Evolutionary conservation across 2,113 vertebrate species (phyloP).

Genomic region (Ciconia maguari): DNA sequence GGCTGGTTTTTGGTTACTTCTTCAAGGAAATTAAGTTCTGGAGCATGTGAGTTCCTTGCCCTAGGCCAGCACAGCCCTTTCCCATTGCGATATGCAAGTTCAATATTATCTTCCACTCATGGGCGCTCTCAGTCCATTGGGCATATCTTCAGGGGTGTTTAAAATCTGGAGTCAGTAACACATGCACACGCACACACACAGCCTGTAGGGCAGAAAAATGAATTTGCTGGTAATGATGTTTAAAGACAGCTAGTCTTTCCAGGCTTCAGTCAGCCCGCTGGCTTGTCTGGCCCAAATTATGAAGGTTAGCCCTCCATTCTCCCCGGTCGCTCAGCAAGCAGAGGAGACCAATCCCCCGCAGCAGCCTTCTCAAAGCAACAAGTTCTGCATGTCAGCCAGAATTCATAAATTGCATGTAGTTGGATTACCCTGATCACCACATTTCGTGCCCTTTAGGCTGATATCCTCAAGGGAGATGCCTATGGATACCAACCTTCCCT

Average conservation of each 20-base stretch:
- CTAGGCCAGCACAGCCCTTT: not conserved
- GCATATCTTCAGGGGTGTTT: not conserved
- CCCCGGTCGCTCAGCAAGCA: not conserved
- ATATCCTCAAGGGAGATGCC: not conserved
- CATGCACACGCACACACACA: too few species aligned
- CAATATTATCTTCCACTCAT: not conserved
- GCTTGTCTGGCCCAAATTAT: not conserved
- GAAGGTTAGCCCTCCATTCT: not conserved
- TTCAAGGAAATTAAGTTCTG: not conserved
- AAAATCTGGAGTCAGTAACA: not conserved
- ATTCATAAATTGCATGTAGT: not conserved
- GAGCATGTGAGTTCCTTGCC: fast-evolving
- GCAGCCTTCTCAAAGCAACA: not conserved
- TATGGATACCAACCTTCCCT: not conserved
- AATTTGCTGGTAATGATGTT: not conserved
- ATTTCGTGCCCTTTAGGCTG: not conserved
- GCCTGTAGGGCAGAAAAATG: not conserved
- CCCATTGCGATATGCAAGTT: not conserved
- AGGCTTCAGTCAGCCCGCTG: not conserved
- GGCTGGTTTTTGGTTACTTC: not conserved
- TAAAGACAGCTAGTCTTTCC: not conserved
- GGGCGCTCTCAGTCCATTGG: not conserved
- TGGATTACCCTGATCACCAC: not conserved
- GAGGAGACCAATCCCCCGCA: fast-evolving
- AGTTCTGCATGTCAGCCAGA: not conserved